A percentile compares a stretch with the other conserved stretches of the same genome.
These are phyloP conservation scores for Anastrepha obliqua DNA, from an alignment of 1,140 invertebrate species.

Conservation along the genomic window DNA sequence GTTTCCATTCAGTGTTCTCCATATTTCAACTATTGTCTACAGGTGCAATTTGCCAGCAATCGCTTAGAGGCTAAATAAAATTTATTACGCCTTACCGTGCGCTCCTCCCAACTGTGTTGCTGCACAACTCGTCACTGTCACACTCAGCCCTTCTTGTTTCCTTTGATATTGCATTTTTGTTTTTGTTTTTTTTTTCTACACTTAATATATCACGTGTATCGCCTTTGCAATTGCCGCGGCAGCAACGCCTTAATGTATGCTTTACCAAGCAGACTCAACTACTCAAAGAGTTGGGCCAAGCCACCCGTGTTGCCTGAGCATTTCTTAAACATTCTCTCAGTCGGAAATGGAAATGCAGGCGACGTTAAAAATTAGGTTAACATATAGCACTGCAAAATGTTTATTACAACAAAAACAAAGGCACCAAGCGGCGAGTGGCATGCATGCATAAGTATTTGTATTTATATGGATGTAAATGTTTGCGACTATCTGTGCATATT, in stretches of 20 bases:
- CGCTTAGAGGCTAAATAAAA: neutral
- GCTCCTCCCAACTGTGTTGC: neutral
- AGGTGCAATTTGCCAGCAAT: neutral
- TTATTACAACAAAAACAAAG: neutral
- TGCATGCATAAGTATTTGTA: neutral
- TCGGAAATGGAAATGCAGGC: conserved; percentile 36
- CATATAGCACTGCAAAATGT: conserved; percentile 13
- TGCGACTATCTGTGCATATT: too few relatives aligned
- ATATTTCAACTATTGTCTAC: conserved; percentile 4
- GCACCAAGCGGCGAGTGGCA: neutral
- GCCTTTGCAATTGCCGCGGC: neutral
- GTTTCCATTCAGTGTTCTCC: neutral
- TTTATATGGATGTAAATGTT: neutral
- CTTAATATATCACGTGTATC: neutral
- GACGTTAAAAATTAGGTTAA: conserved; percentile 46
- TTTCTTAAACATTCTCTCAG: neutral
- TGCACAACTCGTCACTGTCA: neutral
- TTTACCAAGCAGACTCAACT: neutral
- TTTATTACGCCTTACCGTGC: neutral
- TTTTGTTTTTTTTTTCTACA: too few relatives aligned
- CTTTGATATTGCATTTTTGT: neutral
- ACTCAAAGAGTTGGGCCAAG: neutral
- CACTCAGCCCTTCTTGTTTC: neutral
- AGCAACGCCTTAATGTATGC: conserved; percentile 10
- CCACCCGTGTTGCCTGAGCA: too few relatives aligned